Base-by-base conservation (phyloP, 2,113 vertebrate species). In the Pantherophis guttatus region DNA sequence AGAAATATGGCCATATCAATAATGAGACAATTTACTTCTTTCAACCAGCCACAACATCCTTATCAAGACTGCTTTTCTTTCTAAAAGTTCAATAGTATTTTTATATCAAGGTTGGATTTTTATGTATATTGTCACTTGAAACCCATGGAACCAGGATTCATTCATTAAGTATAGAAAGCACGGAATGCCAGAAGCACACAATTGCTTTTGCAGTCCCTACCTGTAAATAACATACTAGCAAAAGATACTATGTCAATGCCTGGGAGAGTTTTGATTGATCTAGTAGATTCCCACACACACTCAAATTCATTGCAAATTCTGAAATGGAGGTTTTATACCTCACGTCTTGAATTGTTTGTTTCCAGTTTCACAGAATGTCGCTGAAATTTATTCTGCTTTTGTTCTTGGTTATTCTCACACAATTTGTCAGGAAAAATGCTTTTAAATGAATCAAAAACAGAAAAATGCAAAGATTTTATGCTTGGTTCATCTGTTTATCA, bases 81-180 rank as follows among this genome's bases (percentile, higher is more conserved):
- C 55, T 65, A 93, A 87, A 52, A 24, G 26, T 52, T 65, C 48
- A 23, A 65, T 87, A 54, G 81, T 57, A 53, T 44, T n/a, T 24
- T 58, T 91, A 86, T 48, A n/a, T 87, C 91, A 39, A 58, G 4
- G 23, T 87, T 81, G 91, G 29, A 87, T 75, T 88, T 52, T 92
- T 86, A 94, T 94, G 52, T n/a, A 15, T 92, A 88, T 54, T 44
- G 89, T 54, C 86, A 88, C 88, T 92, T 94, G 58, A 86, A 92
- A 81, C 54, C 86, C 62, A 92, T 54, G 86, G 89, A 48, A 62
- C 54, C 44, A 39, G n/a, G 52, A 75, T 24, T 88, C 62, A 92
- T 91, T 92, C 26, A 54, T 91, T 91, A 91, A 53, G 48, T 86
- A 90, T 86, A 91, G 15, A 50, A 91, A 92, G 85, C 70, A 92